Conservation (phyloP, 2,888 invertebrate genomes). For the Drosophila siamana region DNA sequence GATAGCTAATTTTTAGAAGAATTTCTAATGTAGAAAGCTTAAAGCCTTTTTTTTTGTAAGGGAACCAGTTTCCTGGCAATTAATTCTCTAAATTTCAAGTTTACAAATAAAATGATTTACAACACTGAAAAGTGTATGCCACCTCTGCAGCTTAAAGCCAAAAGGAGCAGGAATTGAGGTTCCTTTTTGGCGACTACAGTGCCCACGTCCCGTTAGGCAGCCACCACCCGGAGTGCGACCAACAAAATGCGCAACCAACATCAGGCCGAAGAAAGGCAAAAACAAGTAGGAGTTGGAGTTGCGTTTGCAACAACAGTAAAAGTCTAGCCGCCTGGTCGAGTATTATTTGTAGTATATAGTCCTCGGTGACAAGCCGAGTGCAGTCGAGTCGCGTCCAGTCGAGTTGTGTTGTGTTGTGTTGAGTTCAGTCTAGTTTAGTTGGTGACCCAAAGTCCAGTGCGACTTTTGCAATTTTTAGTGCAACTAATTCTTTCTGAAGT, state of each 20-base stretch:
- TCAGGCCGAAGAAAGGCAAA: constrained; percentile 5
- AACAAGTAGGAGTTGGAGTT: constrained; percentile 13
- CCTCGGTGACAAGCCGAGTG: not conserved
- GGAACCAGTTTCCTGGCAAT: no score
- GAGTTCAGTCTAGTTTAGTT: not conserved
- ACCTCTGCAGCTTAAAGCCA: constrained; percentile 37
- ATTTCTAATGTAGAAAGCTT: no score
- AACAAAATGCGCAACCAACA: constrained; percentile 41
- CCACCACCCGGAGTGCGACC: constrained; percentile 59
- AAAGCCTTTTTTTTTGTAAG: no score
- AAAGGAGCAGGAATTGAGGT: constrained; percentile 60
- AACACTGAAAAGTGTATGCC: constrained; percentile 16
- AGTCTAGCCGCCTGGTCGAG: constrained; percentile 50
- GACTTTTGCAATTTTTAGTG: constrained; percentile 81
- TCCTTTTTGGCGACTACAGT: constrained; percentile 50
- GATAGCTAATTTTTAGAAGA: not conserved
- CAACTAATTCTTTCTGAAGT: constrained; percentile 82
- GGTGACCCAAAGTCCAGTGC: constrained; percentile 49
- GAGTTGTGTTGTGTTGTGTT: not conserved
- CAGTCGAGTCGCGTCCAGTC: not conserved
- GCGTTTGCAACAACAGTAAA: constrained; percentile 48
- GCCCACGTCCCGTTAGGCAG: constrained; percentile 23
- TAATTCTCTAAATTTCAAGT: no score
- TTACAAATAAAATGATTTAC: no score
- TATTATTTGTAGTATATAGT: constrained; percentile 12